Evolutionary conservation across 2,797 vertebrate species (phyloP).

Genomic region (Cichlasoma orientale): DNA sequence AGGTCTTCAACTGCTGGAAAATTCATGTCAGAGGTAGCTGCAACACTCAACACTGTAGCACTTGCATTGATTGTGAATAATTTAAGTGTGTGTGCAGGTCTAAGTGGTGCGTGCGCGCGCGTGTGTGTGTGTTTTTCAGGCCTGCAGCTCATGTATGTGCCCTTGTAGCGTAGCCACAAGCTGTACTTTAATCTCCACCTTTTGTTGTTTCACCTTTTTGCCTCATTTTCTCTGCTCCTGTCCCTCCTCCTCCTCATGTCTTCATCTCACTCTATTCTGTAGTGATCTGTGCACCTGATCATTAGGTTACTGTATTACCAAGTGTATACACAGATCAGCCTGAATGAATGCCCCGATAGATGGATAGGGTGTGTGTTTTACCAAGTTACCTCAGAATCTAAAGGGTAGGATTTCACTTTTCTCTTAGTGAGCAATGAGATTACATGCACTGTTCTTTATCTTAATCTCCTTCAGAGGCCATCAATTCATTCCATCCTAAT

Average conservation of each 20-base stretch:
- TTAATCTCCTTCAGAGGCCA: conserved; percentile 77
- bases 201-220: neutral
- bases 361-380: conserved; percentile 43
- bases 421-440: conserved; percentile 77
- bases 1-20: conserved; percentile 46
- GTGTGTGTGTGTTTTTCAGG: neutral
- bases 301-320: conserved; percentile 39
- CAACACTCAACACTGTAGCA: conserved; percentile 49
- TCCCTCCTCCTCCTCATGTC: neutral
- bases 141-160: conserved; percentile 18
- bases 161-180: conserved; percentile 11
- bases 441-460: conserved; percentile 75
- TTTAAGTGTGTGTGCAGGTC: conserved; percentile 30
- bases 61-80: conserved; percentile 69
- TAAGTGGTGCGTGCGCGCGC: conserved; percentile 1
- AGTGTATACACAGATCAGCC: conserved; percentile 12
- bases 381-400: conserved; percentile 60
- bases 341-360: conserved; percentile 35
- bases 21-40: conserved; percentile 53
- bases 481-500: conserved; percentile 75
- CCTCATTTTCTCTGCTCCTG: neutral
- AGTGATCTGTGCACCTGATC: conserved; percentile 39
- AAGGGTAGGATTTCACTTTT: conserved; percentile 65
- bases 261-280: conserved; percentile 1
- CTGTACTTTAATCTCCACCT: neutral